phyloP scores from a whole-genome alignment of 1,140 invertebrate genomes.

The Ceratina japonica region DNA sequence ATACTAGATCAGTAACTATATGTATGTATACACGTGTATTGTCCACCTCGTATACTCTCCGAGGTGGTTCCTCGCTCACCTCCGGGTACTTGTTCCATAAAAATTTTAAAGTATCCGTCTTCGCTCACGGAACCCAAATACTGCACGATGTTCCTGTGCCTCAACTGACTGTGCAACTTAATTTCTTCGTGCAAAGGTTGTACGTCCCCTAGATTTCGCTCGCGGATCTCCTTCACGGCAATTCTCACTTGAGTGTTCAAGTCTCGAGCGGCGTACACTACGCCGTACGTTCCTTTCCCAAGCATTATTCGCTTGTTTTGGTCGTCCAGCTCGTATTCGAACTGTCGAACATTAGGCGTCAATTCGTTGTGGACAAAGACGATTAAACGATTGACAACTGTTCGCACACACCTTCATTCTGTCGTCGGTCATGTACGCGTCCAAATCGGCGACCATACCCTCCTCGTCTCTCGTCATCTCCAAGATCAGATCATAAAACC shows the following conservation, averaged over 20 bases:
- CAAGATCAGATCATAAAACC: constrained; percentile 89
- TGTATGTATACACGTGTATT: too few species aligned
- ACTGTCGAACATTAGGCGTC: constrained; percentile 81
- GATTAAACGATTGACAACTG: constrained; percentile 29
- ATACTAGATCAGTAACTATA: not conserved
- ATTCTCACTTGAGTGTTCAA: constrained; percentile 97
- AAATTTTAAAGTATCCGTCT: constrained; percentile 97
- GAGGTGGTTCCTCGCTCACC: constrained; percentile 74
- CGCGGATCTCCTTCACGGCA: constrained; percentile 98
- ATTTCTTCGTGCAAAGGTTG: constrained; percentile 99
- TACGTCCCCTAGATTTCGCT: constrained; percentile 97
- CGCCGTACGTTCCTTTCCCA: constrained; percentile 97
- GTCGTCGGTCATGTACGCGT: constrained; percentile 85
- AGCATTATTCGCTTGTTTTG: constrained; percentile 91
- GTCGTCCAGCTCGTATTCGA: constrained; percentile 98
- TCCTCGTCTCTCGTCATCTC: constrained; percentile 93
- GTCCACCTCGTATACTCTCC: constrained; percentile 3
- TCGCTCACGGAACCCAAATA: constrained; percentile 97
- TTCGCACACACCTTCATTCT: constrained; percentile 83
- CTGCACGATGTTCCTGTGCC: constrained; percentile 98
- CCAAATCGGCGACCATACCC: constrained; percentile 90
- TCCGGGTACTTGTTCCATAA: constrained; percentile 98
- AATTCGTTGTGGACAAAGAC: too few species aligned
- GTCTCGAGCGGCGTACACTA: constrained; percentile 97
- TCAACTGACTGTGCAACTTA: constrained; percentile 96